Conservation (phyloP, 2,797 vertebrate genomes). For the Cryptoprocta ferox region DNA sequence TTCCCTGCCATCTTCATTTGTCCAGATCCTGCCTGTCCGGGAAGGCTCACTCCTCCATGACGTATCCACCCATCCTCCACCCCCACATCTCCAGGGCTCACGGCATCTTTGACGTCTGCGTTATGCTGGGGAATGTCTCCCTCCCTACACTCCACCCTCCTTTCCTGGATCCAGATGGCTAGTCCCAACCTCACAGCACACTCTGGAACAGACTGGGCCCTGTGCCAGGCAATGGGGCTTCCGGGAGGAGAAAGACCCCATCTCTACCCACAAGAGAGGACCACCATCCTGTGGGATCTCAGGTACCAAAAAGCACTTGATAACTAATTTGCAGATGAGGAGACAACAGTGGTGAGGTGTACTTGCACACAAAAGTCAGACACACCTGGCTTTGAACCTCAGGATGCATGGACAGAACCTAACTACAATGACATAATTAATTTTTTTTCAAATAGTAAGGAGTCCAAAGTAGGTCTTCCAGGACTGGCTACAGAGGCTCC, state of each 20-base stretch:
- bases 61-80: not conserved
- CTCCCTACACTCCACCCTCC: not conserved
- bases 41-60: not conserved
- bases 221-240: not conserved
- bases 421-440: not conserved
- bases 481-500: not conserved
- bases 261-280: not conserved
- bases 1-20: not conserved
- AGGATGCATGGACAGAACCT: not conserved
- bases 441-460: not conserved
- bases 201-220: not conserved
- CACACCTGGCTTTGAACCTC: not conserved
- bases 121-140: not conserved
- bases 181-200: not conserved
- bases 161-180: not conserved
- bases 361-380: not conserved
- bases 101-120: not conserved
- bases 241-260: not conserved
- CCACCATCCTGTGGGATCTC: not conserved
- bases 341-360: not conserved
- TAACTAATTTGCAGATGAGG: not conserved
- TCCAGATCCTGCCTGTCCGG: not conserved
- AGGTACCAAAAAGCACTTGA: not conserved
- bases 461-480: not conserved
- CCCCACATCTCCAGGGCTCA: not conserved